These are phyloP conservation scores for Campoletis raptor DNA, from an alignment of 2,888 invertebrate genomes.

Conservation along the genomic window DNA sequence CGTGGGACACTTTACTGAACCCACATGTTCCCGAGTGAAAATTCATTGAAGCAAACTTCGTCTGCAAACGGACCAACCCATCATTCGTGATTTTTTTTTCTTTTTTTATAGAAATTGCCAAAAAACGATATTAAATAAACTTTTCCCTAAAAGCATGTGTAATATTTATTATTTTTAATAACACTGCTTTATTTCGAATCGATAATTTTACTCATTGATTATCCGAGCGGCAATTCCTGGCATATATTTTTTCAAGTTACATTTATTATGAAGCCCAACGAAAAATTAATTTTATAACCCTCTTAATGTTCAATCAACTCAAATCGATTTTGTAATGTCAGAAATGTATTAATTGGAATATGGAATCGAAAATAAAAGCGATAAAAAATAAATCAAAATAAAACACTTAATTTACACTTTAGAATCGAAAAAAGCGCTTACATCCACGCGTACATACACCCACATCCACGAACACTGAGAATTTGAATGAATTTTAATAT, in stretches of 20 bases:
- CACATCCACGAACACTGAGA: constrained; percentile 51
- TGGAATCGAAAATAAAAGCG: constrained; percentile 49
- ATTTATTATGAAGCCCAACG: neutral
- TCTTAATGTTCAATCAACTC: neutral
- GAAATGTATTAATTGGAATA: neutral
- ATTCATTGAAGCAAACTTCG: constrained; percentile 28
- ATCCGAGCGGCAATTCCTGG: neutral
- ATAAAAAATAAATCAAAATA: constrained; percentile 7
- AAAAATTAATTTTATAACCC: neutral
- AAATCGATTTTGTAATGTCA: neutral
- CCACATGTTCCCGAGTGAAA: constrained; percentile 23
- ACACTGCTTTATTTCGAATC: neutral
- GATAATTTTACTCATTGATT: neutral
- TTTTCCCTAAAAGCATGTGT: neutral
- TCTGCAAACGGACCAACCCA: constrained; percentile 3
- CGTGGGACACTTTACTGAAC: constrained; percentile 18
- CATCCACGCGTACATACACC: constrained; percentile 67
- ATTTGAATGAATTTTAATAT: constrained; percentile 34
- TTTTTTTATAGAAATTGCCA: constrained; percentile 5
- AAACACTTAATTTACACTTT: constrained; percentile 30
- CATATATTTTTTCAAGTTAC: neutral
- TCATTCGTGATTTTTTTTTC: neutral
- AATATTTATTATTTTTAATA: neutral
- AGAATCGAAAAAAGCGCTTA: constrained; percentile 76
- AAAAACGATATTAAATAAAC: neutral